Evolutionary conservation across 1,140 invertebrate species (phyloP).

Genomic region (Asbolus verrucosus): DNA sequence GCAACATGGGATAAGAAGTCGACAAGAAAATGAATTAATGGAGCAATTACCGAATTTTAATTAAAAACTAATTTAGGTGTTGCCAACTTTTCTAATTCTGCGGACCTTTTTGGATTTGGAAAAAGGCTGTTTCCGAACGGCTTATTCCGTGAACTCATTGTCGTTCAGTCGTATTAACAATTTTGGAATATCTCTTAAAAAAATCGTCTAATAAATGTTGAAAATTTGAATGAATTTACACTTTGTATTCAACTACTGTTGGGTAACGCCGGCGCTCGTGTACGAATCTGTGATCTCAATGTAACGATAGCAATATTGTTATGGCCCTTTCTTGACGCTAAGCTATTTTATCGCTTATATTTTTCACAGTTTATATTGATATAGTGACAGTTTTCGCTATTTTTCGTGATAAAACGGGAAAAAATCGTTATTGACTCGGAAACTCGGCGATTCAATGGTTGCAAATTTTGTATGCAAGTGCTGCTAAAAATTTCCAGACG

Average conservation of each 20-base stretch:
- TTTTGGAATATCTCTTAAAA: slow-evolving; percentile 24
- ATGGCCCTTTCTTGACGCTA: slow-evolving; percentile 38
- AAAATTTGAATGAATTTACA: slow-evolving; percentile 48
- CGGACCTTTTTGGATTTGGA: not conserved
- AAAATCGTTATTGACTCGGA: no score
- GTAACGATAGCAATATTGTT: slow-evolving; percentile 47
- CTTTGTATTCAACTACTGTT: slow-evolving; percentile 41
- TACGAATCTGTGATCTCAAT: slow-evolving; percentile 41
- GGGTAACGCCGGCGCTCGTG: slow-evolving; percentile 10
- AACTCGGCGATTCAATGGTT: slow-evolving; percentile 17
- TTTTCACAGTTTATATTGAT: slow-evolving; percentile 39
- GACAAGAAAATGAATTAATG: slow-evolving; percentile 7
- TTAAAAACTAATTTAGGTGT: not conserved
- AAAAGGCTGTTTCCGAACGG: not conserved
- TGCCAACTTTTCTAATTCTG: not conserved
- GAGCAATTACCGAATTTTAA: not conserved
- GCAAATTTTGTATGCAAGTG: slow-evolving; percentile 15
- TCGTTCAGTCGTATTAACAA: slow-evolving; percentile 26
- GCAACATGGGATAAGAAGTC: not conserved
- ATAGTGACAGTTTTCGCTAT: not conserved
- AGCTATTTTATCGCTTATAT: slow-evolving; percentile 40
- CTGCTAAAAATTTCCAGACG: slow-evolving; percentile 7
- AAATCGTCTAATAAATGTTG: slow-evolving; percentile 43
- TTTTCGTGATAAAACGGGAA: not conserved
- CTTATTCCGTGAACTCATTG: not conserved